Percentiles rank a stretch among this genome's conserved stretches.
These are phyloP conservation scores for Teleogryllus oceanicus DNA, from an alignment of 2,888 invertebrate genomes.

Conservation along the genomic window DNA sequence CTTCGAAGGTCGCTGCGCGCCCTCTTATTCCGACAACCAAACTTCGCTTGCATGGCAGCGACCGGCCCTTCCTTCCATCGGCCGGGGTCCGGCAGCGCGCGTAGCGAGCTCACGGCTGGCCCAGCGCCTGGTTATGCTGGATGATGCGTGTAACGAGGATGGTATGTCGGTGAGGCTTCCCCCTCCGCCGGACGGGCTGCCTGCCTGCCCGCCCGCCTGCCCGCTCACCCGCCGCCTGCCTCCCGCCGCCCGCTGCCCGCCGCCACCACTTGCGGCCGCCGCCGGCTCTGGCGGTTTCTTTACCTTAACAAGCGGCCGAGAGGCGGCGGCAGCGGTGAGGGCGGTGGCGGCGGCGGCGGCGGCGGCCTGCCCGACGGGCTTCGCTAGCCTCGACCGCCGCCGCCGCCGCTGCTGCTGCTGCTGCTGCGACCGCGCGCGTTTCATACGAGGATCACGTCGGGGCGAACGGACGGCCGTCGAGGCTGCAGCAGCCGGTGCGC, in stretches of 20 bases:
- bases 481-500: background rate
- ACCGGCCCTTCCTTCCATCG: too few species aligned
- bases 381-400: background rate
- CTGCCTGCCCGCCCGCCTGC: background rate
- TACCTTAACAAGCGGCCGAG: slow-evolving; percentile 18
- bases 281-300: slow-evolving; percentile 18
- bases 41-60: too few species aligned
- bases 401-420: background rate
- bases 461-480: background rate
- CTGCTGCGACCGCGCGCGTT: background rate
- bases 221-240: background rate
- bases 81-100: too few species aligned
- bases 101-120: background rate
- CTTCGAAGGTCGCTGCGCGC: too few species aligned
- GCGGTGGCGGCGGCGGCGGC: background rate
- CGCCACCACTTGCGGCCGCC: background rate
- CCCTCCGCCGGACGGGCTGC: background rate
- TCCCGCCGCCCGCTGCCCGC: background rate
- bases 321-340: background rate
- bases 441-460: slow-evolving; percentile 18
- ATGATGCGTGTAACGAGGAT: slow-evolving; percentile 18
- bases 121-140: slow-evolving; percentile 18
- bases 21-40: too few species aligned
- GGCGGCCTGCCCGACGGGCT: background rate
- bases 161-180: slow-evolving; percentile 6